Evolutionary conservation across 2,888 invertebrate species (phyloP), one percentile per base, ranked within the genome.

Genomic region (Nomada fucata): DNA sequence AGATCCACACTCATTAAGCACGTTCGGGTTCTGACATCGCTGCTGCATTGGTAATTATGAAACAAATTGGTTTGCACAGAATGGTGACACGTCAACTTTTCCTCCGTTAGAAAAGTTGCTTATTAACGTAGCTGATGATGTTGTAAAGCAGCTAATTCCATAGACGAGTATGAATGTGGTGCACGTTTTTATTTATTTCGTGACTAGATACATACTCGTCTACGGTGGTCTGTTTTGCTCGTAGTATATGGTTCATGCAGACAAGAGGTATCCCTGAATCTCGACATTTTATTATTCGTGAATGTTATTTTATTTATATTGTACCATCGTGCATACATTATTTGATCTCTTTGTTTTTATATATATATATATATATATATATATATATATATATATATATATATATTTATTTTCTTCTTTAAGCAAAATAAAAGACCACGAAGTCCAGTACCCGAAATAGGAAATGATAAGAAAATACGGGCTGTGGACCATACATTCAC

Each of bases 161-260:
- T 96, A 95, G 96, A 95, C 96, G 97, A 96, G 96, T 97, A 95
- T 96, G 96, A 95, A 95, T 96, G 96, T 96, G 95, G 96, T 96
- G 95, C 96, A 96, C 96, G 96, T 95, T 92, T 89, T 88, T 88
- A 59, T 73, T 70, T 78, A 85, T 91, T 92, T 94, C 96, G 96
- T 97, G 97, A 97, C 97, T 97, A 97, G 97, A 97, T 97, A 96
- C 97, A 97, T 96, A 97, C 97, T 97, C 97, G 97, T 97, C 96
- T 96, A 96, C 96, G 95, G 95, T 95, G 95, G 65, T 83, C 75
- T 76, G 80, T 86, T 84, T 78, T 82, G 29, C 75, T 70, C 76
- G 72, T 74, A 64, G 59, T n/a, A 42, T 44, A 13, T 57, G 50
- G 18, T 29, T 50, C 18, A 26, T 11, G 11, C 7, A 52, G 36